Evolutionary conservation across 2,113 vertebrate species (phyloP).

Genomic region (Oreochromis spilurus): DNA sequence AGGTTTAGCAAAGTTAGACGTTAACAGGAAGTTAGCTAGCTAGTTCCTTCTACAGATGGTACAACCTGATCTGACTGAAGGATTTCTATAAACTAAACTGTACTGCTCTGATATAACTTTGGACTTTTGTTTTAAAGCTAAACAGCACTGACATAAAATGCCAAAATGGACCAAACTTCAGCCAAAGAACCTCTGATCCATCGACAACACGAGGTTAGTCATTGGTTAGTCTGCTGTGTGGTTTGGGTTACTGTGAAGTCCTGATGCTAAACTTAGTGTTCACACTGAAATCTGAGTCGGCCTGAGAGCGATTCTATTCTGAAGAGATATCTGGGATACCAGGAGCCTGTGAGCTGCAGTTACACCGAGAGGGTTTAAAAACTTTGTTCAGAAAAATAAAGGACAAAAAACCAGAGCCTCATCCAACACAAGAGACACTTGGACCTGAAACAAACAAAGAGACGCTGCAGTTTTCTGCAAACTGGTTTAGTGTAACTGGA

Average conservation of each 20-base stretch:
- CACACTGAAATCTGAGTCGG: neutral
- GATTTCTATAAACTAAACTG: neutral
- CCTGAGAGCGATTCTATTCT: neutral
- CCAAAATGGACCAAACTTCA: neutral
- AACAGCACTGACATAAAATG: neutral
- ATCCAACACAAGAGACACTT: neutral
- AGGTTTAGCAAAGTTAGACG: neutral
- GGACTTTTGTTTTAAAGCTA: neutral
- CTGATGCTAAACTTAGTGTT: neutral
- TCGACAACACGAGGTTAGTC: neutral
- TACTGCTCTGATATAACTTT: neutral
- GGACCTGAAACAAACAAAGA: neutral
- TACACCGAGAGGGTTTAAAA: neutral
- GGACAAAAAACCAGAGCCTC: neutral
- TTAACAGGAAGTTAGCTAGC: neutral
- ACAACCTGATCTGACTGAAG: neutral
- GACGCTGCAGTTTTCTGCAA: neutral
- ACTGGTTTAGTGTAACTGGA: neutral
- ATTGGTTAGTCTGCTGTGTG: neutral
- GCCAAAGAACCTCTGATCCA: neutral
- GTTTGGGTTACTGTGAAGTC: neutral
- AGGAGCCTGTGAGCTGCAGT: neutral
- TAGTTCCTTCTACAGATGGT: neutral
- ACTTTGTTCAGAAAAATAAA: neutral
- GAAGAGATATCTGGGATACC: neutral